Evolutionary conservation across 2,797 vertebrate genomes (phyloP).

Genomic region (Syndactyla subalaris): DNA sequence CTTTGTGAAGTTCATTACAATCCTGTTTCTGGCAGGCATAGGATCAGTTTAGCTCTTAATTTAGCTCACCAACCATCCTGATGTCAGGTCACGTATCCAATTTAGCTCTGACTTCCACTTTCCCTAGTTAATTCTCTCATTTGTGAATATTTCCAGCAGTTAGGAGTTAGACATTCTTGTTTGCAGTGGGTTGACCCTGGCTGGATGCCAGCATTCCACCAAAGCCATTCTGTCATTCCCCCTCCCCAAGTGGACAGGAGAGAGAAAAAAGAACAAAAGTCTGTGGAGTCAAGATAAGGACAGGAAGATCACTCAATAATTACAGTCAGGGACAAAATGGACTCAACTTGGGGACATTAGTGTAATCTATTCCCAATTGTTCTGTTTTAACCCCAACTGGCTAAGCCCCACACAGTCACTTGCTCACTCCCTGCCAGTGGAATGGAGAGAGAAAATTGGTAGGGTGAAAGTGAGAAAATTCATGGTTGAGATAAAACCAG

Average conservation of each 20-base stretch:
- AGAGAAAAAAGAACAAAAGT: background rate
- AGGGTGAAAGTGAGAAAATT: background rate
- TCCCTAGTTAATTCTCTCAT: background rate
- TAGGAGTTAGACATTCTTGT: background rate
- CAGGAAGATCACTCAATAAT: background rate
- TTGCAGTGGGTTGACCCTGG: background rate
- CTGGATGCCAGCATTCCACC: background rate
- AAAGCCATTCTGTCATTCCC: background rate
- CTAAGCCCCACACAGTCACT: background rate
- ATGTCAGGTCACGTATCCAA: constrained; percentile 23
- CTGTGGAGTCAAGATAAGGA: background rate
- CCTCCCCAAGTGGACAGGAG: background rate
- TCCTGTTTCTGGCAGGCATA: background rate
- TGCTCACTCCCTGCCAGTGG: background rate
- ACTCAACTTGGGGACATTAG: background rate
- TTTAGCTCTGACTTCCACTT: constrained; percentile 21
- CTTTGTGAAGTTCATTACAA: constrained; percentile 5
- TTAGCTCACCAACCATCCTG: background rate
- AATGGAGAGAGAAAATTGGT: accelerated
- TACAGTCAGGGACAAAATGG: background rate
- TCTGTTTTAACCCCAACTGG: background rate
- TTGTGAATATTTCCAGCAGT: background rate
- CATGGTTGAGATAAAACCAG: background rate
- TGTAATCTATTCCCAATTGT: background rate
- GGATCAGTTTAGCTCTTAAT: constrained; percentile 30